Conservation (phyloP, 1,140 invertebrate species). For the Agraylea sexmaculata region DNA sequence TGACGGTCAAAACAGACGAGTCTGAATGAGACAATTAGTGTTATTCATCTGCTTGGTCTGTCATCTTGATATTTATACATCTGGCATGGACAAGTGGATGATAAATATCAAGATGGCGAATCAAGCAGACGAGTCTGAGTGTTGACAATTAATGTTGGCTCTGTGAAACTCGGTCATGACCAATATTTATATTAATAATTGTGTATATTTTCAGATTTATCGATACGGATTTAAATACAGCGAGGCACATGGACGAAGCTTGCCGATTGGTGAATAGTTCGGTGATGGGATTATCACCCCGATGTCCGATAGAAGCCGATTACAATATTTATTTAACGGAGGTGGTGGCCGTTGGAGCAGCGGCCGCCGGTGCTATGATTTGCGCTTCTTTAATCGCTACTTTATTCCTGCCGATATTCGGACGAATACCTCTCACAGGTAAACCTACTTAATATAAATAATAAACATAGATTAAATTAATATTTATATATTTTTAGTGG, state of each 20-base stretch:
- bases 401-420: not conserved
- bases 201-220: constrained; percentile 20
- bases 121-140: too few relatives aligned
- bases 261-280: constrained; percentile 18
- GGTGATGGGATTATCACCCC: constrained; percentile 15
- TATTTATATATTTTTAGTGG: constrained; percentile 15
- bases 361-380: not conserved
- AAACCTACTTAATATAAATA: constrained; percentile 1
- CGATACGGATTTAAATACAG: constrained; percentile 22
- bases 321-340: constrained; percentile 19
- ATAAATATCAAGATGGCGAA: too few relatives aligned
- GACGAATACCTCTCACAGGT: constrained; percentile 7
- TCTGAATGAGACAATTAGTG: too few relatives aligned
- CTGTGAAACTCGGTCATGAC: not conserved
- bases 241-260: constrained; percentile 19
- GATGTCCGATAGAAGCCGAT: constrained; percentile 18
- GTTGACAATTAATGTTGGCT: not conserved
- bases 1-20: too few relatives aligned
- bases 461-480: not conserved
- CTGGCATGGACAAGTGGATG: too few relatives aligned
- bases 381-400: not conserved
- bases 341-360: constrained; percentile 9
- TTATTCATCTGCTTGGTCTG: too few relatives aligned
- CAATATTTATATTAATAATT: not conserved
- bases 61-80: too few relatives aligned